Percentiles rank a stretch among this genome's conserved stretches.
Evolutionary conservation across 2,888 invertebrate genomes (phyloP).

Genomic region (Plutella xylostella): DNA sequence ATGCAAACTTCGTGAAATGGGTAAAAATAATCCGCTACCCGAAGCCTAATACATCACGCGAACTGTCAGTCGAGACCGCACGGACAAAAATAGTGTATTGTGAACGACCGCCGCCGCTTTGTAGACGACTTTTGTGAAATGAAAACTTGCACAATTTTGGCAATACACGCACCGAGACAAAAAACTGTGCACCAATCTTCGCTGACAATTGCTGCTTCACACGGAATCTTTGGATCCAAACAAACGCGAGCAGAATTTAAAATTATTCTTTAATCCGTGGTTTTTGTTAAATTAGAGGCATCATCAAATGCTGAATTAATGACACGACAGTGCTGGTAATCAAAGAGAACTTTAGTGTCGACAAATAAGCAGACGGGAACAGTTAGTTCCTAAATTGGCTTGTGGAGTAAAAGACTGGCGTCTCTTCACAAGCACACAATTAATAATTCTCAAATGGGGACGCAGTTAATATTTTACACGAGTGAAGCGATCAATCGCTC

Average conservation of each 20-base stretch:
- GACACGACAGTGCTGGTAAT: conserved; percentile 28
- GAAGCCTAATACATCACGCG: conserved; percentile 63
- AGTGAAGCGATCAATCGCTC: conserved; percentile 50
- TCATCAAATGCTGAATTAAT: no score
- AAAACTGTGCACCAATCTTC: no score
- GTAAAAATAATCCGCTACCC: conserved; percentile 65
- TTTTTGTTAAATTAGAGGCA: no score
- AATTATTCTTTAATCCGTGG: no score
- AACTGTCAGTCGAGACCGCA: conserved; percentile 65
- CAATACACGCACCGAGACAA: conserved; percentile 44
- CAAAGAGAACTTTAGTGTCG: conserved; percentile 39
- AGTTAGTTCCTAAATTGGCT: conserved; percentile 44
- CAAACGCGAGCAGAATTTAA: no score
- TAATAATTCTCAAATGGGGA: conserved; percentile 62
- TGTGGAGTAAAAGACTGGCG: conserved; percentile 32
- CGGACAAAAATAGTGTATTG: conserved; percentile 67
- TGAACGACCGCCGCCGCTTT: conserved; percentile 42
- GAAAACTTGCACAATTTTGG: conserved; percentile 64
- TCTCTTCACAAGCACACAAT: conserved; percentile 40
- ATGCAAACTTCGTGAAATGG: conserved; percentile 67
- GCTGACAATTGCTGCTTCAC: no score
- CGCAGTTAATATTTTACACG: conserved; percentile 48
- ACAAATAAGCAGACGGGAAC: conserved; percentile 36
- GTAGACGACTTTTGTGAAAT: conserved; percentile 45
- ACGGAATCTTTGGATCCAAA: no score